Conservation (phyloP, 2,888 invertebrate genomes). For the Nesidiocoris tenuis region DNA sequence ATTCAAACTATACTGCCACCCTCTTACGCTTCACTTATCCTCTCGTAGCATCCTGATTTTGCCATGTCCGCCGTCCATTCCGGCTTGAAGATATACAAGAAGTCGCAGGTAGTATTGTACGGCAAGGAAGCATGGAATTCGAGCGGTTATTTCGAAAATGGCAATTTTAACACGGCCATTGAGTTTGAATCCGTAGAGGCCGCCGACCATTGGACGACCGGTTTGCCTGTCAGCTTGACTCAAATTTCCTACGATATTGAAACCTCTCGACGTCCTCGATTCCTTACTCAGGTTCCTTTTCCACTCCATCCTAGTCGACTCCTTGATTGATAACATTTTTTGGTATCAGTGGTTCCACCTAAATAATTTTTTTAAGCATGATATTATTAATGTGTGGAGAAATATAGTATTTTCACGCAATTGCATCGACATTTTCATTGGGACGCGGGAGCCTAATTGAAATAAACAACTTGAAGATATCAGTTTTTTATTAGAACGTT, state of each 20-base stretch:
- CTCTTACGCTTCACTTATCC: background rate
- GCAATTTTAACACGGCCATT: conserved; percentile 4
- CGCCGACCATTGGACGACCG: conserved; percentile 21
- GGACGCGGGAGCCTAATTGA: too few relatives aligned
- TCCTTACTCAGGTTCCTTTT: conserved; percentile 3
- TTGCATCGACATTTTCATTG: too few relatives aligned
- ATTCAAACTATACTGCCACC: too few relatives aligned
- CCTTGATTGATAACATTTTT: too few relatives aligned
- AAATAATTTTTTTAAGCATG: too few relatives aligned
- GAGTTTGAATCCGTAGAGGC: conserved; percentile 19
- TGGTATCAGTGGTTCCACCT: too few relatives aligned
- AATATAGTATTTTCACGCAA: too few relatives aligned
- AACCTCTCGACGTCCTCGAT: too few relatives aligned
- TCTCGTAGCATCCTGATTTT: conserved; percentile 30
- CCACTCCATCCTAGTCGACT: too few relatives aligned
- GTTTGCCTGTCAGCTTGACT: conserved; percentile 4
- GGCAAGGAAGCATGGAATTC: background rate
- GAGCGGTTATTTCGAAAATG: background rate
- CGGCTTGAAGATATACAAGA: conserved; percentile 43
- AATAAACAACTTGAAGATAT: too few relatives aligned
- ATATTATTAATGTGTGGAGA: too few relatives aligned
- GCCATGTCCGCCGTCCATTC: conserved; percentile 41
- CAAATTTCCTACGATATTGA: conserved; percentile 7
- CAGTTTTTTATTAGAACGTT: too few relatives aligned
- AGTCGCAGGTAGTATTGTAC: conserved; percentile 24